Percentiles rank a stretch among this genome's conserved stretches.
Conservation (phyloP, 2,888 invertebrate genomes). For the Spisula subtruncata region DNA sequence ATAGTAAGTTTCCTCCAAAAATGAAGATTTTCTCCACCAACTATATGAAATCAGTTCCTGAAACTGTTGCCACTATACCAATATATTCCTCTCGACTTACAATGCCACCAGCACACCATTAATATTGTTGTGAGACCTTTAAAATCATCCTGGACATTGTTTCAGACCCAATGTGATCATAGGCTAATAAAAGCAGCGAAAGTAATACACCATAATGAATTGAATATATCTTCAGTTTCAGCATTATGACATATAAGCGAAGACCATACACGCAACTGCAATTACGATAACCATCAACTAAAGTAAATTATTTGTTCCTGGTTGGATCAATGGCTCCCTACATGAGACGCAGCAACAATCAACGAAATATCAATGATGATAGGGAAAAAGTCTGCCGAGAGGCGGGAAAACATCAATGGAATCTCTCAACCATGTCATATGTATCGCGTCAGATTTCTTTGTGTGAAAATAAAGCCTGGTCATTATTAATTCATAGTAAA, state of each 20-base stretch:
- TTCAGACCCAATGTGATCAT: no score
- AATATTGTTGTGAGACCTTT: no score
- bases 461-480: background rate
- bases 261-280: background rate
- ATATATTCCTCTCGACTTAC: no score
- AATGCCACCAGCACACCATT: no score
- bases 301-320: background rate
- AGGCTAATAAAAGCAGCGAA: no score
- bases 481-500: conserved; percentile 13
- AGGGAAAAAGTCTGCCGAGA: background rate
- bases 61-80: no score
- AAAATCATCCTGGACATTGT: no score
- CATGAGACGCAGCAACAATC: background rate
- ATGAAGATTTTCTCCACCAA: no score
- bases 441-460: background rate
- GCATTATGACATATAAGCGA: background rate
- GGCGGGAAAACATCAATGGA: background rate
- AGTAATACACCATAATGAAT: no score
- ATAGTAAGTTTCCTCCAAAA: no score
- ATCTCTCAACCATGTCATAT: background rate
- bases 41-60: no score
- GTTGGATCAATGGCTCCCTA: background rate
- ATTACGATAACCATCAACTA: conserved; percentile 6
- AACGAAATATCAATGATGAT: background rate
- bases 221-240: background rate